phyloP scores from a whole-genome alignment of 2,797 vertebrate genomes.

The Salarias fasciatus region DNA sequence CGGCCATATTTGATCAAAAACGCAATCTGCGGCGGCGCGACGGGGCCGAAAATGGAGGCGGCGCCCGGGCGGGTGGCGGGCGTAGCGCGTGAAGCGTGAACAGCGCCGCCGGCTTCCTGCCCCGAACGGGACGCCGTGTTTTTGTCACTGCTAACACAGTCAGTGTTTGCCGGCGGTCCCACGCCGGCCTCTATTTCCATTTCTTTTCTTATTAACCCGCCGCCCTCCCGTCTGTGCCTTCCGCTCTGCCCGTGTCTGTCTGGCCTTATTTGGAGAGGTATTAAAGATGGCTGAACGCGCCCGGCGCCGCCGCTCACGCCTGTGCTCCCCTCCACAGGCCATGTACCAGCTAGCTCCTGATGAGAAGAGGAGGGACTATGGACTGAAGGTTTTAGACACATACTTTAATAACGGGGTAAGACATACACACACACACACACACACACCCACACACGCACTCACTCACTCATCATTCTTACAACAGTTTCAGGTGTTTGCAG shows the following conservation, averaged over 20 bases:
- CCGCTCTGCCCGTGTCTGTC: slow-evolving; percentile 19
- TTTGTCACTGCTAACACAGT: neutral
- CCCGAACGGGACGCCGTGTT: slow-evolving; percentile 5
- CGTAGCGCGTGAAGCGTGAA: slow-evolving; percentile 14
- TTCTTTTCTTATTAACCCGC: slow-evolving; percentile 5
- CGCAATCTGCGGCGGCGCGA: slow-evolving; percentile 32
- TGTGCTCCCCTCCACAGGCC: slow-evolving; percentile 76
- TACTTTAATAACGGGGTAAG: slow-evolving; percentile 92
- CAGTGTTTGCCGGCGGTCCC: neutral
- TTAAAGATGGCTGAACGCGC: slow-evolving; percentile 48
- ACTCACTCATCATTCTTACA: neutral
- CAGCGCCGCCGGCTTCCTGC: slow-evolving; percentile 14
- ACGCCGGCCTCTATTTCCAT: slow-evolving; percentile 21
- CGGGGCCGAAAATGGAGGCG: slow-evolving; percentile 20
- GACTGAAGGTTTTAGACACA: slow-evolving; percentile 87
- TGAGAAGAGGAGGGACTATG: slow-evolving; percentile 87
- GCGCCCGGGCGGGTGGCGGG: slow-evolving; percentile 20
- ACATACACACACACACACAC: neutral
- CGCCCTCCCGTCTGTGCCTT: neutral
- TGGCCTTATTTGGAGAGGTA: slow-evolving; percentile 54
- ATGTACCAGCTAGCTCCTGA: slow-evolving; percentile 91
- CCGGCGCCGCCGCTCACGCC: slow-evolving; percentile 29
- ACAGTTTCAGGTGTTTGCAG: neutral
- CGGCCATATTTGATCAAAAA: slow-evolving; percentile 55
- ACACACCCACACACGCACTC: neutral